Base-by-base conservation (phyloP, 1,140 invertebrate species). In the Conopomorpha cramerella region DNA sequence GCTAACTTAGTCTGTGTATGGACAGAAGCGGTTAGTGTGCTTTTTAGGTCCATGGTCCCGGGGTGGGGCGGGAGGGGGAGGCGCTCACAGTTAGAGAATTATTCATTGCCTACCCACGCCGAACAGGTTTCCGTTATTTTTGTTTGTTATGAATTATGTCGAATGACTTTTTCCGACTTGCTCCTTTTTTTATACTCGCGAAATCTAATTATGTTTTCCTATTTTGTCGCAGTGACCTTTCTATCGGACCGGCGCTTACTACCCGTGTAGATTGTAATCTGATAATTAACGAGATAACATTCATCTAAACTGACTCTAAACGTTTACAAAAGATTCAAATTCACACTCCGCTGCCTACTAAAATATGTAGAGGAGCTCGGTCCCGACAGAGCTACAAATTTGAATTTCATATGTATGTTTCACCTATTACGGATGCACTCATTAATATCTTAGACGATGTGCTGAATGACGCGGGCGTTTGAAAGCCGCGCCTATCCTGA, bases 381-480 rank as follows among this genome's bases (percentile, higher is more conserved):
- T 66, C 56, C 57, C 57, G 53, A 50, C 55, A 54, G 55, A 23
- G 55, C 57, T 70, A 70, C 63, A 70, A 74, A 74, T 74, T 72
- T 74, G 63, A 74, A 74, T 74, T 74, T 74, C 70, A 74, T 70
- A 67, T 64, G 61, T 70, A 71, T 70, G 66, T 71, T 74, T 68
- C 61, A 47, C 58, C 67, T 74, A 74, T 74, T 72, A 74, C 63
- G 58, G 61, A 74, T 74, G 70, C 70, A 70, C 66, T 71, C 70
- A 74, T 74, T 74, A 74, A 74, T 71, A 71, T 62, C 63, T 70
- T 70, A 67, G 70, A 65, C 68, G 63, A 70, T 65, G 61, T 71
- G 60, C 68, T 31, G 31, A 13, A 34, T 28, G 25, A 11, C 30
- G 38, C 16, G 34, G 46, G 42, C 70, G 39, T 53, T 40, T 54